Evolutionary conservation across 2,113 vertebrate genomes (phyloP).

Genomic region (Corythornis vintsioides): DNA sequence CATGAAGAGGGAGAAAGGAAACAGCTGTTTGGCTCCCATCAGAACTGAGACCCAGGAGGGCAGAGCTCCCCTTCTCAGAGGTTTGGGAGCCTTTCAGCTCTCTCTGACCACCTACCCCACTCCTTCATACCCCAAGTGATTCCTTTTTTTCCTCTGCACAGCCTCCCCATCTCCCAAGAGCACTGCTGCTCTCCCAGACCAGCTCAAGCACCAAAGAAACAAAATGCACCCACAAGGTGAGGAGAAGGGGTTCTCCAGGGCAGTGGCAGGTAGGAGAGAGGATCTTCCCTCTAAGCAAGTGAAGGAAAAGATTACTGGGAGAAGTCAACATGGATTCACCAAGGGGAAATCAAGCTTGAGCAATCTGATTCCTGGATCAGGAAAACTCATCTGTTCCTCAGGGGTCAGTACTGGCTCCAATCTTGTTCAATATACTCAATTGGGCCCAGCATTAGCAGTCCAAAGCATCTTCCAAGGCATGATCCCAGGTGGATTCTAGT

Average conservation of each 20-base stretch:
- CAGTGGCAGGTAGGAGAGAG: not conserved
- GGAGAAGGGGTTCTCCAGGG: fast-evolving
- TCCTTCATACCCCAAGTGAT: not conserved
- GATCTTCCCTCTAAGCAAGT: not conserved
- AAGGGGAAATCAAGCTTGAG: not conserved
- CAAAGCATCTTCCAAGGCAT: not conserved
- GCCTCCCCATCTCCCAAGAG: not conserved
- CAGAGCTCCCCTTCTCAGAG: not conserved
- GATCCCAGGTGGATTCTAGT: not conserved
- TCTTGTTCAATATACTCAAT: not conserved
- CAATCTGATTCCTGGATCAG: not conserved
- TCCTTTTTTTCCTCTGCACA: not conserved
- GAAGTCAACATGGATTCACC: not conserved
- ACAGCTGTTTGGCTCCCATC: not conserved
- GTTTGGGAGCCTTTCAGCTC: not conserved
- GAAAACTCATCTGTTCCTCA: not conserved
- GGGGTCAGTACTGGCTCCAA: not conserved
- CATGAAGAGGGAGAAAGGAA: not conserved
- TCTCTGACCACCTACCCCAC: not conserved
- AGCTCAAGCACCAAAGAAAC: not conserved
- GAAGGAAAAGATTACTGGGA: too few relatives aligned
- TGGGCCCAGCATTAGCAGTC: not conserved
- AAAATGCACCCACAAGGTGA: not conserved
- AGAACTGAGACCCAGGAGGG: not conserved
- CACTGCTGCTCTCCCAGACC: fast-evolving